Evolutionary conservation across 2,113 vertebrate genomes (phyloP), one percentile per base, ranked within the genome.

Genomic region (Psettodes erumei): DNA sequence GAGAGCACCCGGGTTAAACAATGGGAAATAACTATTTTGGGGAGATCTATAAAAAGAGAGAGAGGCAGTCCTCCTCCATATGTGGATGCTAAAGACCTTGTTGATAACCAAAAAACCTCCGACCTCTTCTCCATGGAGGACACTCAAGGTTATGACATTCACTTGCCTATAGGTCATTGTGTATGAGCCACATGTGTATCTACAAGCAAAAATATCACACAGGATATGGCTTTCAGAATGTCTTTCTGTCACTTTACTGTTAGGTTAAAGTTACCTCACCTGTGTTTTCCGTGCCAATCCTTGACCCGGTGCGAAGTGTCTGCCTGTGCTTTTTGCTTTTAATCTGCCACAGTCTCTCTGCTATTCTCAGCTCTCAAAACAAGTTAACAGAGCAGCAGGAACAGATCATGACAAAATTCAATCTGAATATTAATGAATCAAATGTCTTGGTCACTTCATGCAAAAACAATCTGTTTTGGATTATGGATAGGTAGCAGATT

Each of bases 301-400:
- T 16, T 63, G 66, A 70, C 66, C 63, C 16, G 4, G 23, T 42
- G 56, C 19, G 51, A 32, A 8, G n/a, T 51, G 8, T 68, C 59
- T 75, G 70, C 47, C 58, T n/a, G n/a, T n/a, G n/a, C n/a, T n/a
- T n/a, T n/a, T n/a, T n/a, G 64, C 43, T 82, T 66, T 40, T 42
- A 51, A 37, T 83, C 64, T 25, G 45, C 43, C 42, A 27, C 42
- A n/a, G 51, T 62, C 42, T 40, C 40, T 48, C 42, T 33, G 18
- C 55, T 37, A 35, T 54, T 67, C 51, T 67, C 66, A 56, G 62
- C 75, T 72, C 74, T 86, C 74, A 71, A 70, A 79, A 64, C 69
- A 23, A 62, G 67, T 23, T 66, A 53, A 55, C 56, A 69, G 74
- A 64, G 33, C 28, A 68, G n/a, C 68, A 73, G 59, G 75, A 81